Evolutionary conservation across 2,797 vertebrate species (phyloP).

Genomic region (Threskiornis aethiopicus): DNA sequence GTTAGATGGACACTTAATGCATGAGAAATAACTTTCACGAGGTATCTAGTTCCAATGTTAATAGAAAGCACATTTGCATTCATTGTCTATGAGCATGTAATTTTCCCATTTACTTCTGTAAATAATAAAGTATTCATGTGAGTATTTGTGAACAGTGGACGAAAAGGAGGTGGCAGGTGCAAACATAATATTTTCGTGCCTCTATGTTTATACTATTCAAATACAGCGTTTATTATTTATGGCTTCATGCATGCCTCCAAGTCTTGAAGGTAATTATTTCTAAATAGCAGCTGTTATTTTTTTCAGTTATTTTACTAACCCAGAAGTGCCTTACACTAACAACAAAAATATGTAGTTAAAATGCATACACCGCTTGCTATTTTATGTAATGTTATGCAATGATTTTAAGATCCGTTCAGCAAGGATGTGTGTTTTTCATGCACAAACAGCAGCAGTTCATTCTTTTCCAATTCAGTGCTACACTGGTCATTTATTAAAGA

Average conservation of each 20-base stretch:
- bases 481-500: not conserved
- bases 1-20: not conserved
- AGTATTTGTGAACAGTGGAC: not conserved
- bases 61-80: not conserved
- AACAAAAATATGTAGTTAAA: not conserved
- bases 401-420: not conserved
- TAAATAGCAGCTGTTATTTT: not conserved
- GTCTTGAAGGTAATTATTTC: not conserved
- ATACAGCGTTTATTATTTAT: conserved; percentile 2
- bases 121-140: not conserved
- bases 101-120: not conserved
- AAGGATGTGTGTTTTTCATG: not conserved
- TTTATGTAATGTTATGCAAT: not conserved
- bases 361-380: not conserved
- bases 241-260: not conserved
- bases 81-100: not conserved
- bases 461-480: not conserved
- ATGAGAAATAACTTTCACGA: not conserved
- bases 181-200: not conserved
- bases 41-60: not conserved
- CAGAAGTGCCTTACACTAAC: not conserved
- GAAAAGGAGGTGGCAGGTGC: not conserved
- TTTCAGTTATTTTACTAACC: not conserved
- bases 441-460: not conserved
- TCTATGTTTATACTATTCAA: not conserved